Evolutionary conservation across 2,888 invertebrate species (phyloP), one percentile per base, ranked within the genome.

Genomic region (Cordilura impudica): DNA sequence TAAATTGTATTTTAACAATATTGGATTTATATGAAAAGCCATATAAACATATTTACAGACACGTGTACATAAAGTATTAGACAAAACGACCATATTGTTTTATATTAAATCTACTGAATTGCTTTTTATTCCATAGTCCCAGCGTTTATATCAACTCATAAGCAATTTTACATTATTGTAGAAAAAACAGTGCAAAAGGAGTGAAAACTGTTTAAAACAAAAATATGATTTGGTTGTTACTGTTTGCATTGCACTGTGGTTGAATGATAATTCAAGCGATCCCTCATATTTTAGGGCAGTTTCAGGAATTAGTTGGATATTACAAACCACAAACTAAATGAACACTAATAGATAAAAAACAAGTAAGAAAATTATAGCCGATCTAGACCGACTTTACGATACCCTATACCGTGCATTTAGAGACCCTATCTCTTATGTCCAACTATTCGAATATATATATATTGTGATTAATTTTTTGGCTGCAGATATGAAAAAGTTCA

Each of bases 1-100:
- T 73, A 79, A 82, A 81, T 79, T 82, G 77, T 80, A 80, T 82
- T 81, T 82, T 72, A 78, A 80, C 77, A 79, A 77, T 81, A 82
- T 82, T 81, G 81, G 81, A 81, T 81, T 78, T 82, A 73, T 78
- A 73, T 54, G 26, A 67, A 56, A 26, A 43, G 14, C 72, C n/a
- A n/a, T n/a, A 8, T 53, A 54, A 29, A 49, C 14, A 19, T 21
- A 39, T 2, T 21, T 23, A 26, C 54, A 29, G 3, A 54, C 53
- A 0, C n/a, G 1, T 8, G 14, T 39, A 10, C 29, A 16, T 31
- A 16, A n/a, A 1, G 1, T 18, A n/a, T n/a, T n/a, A n/a, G n/a
- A 31, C 21, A 39, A 51, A 51, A 51, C 12, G 39, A 58, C 70
- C 31, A 76, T 65, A 51, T 49, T 45, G 58, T 70, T 76, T 16